Percentiles rank a stretch among this genome's conserved stretches.
Evolutionary conservation across 2,888 invertebrate species (phyloP).

Genomic region (Lasioglossum vierecki): DNA sequence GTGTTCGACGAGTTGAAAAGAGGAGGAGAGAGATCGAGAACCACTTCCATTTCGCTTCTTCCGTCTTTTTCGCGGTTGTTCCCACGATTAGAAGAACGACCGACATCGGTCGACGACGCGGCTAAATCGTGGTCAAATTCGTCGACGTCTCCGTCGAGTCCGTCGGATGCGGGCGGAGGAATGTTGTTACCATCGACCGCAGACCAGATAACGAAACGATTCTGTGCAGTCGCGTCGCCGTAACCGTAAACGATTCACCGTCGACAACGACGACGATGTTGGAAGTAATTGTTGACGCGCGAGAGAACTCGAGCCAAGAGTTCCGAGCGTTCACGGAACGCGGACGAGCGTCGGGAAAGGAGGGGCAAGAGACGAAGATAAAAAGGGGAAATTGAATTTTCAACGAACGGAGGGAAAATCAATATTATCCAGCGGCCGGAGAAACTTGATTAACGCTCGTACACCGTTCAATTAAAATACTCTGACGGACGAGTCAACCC

Average conservation of each 20-base stretch:
- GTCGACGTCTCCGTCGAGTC: background rate
- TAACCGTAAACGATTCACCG: background rate
- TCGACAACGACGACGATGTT: background rate
- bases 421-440: slow-evolving; percentile 69
- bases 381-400: slow-evolving; percentile 66
- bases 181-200: background rate
- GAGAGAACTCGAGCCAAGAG: slow-evolving; percentile 4
- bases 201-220: background rate
- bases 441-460: slow-evolving; percentile 72
- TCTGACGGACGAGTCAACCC: slow-evolving; percentile 45
- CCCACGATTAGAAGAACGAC: slow-evolving; percentile 14
- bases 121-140: background rate
- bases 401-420: slow-evolving; percentile 69
- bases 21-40: background rate
- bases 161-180: background rate
- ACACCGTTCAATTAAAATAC: slow-evolving; percentile 72
- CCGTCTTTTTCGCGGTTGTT: too few relatives aligned
- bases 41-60: background rate
- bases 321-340: background rate
- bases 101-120: background rate
- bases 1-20: background rate
- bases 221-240: background rate
- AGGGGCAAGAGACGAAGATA: slow-evolving; percentile 14
- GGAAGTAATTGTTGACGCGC: background rate
- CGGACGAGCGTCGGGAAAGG: background rate